Evolutionary conservation across 2,888 invertebrate genomes (phyloP), one percentile per base, ranked within the genome.

Genomic region (Erannis defoliaria): DNA sequence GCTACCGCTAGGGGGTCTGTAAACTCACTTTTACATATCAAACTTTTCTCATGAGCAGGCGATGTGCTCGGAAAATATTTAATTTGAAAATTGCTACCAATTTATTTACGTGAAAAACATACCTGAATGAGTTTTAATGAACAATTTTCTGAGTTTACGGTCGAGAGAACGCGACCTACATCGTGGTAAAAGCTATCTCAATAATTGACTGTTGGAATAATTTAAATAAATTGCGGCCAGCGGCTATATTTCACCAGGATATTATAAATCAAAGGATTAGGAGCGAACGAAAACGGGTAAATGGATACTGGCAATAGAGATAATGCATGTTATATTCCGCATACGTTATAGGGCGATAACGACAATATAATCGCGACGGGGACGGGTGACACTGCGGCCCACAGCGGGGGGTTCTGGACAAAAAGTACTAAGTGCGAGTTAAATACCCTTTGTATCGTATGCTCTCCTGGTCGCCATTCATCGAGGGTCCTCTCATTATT

Each of bases 191-290:
- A 89, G 88, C 91, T 82, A 92, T 91, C 85, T 77, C 80, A 90
- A 88, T 92, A 93, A 93, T 93, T 92, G 93, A 91, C 90, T 89
- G 86, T 77, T 84, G 74, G 88, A 86, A 89, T 91, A 92, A 92
- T 92, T 92, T 88, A 89, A 90, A 92, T 90, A 89, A 81, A 93
- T 88, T 82, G 87, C 88, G 84, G 83, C 85, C 87, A 78, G 73
- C 77, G 82, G 89, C 88, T 82, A 88, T 91, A 90, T 91, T 84
- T 90, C 87, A 88, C 65, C 79, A 74, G 82, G 78, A 80, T 86
- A 84, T 85, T 88, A 90, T 93, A 93, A 93, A 93, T 93, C 93
- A 93, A 89, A 89, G 91, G 92, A 91, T 93, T 92, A 93, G 85
- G 73, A 61, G 61, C 55, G 50, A 78, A 82, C 76, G 78, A 73